Conservation (phyloP, 2,888 invertebrate genomes). For the Drosophila pseudotalamancana region DNA sequence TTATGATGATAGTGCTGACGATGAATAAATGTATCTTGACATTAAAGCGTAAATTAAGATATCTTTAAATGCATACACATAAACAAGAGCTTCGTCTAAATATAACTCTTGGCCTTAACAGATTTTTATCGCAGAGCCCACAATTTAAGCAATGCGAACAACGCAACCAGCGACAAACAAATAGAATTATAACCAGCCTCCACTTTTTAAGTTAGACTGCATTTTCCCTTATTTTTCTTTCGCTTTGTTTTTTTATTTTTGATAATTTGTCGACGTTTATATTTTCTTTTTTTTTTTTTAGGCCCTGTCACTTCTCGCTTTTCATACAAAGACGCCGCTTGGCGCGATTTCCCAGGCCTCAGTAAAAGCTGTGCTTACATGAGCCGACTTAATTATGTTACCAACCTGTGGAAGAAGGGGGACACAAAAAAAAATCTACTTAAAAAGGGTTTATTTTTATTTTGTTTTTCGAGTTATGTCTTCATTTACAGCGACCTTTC, state of each 20-base stretch:
- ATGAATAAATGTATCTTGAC: no score
- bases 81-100: neutral
- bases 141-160: slow-evolving; percentile 35
- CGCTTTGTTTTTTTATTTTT: slow-evolving; percentile 33
- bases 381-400: slow-evolving; percentile 56
- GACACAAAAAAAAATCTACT: neutral
- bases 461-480: no score
- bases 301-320: slow-evolving; percentile 41
- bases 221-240: slow-evolving; percentile 12
- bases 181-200: slow-evolving; percentile 55
- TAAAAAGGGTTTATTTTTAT: no score
- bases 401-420: slow-evolving; percentile 11
- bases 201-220: slow-evolving; percentile 18
- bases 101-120: neutral
- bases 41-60: no score
- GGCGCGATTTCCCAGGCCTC: slow-evolving; percentile 58
- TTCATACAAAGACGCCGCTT: slow-evolving; percentile 57
- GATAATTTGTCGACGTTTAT: slow-evolving; percentile 61
- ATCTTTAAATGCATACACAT: neutral
- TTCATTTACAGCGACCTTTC: no score
- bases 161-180: slow-evolving; percentile 21
- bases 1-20: no score
- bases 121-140: slow-evolving; percentile 16
- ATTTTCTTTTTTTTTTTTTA: slow-evolving; percentile 23
- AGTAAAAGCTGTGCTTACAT: slow-evolving; percentile 60